Evolutionary conservation across 2,797 vertebrate genomes (phyloP), one percentile per base, ranked within the genome.

Genomic region (Lindbergichthys nudifrons): DNA sequence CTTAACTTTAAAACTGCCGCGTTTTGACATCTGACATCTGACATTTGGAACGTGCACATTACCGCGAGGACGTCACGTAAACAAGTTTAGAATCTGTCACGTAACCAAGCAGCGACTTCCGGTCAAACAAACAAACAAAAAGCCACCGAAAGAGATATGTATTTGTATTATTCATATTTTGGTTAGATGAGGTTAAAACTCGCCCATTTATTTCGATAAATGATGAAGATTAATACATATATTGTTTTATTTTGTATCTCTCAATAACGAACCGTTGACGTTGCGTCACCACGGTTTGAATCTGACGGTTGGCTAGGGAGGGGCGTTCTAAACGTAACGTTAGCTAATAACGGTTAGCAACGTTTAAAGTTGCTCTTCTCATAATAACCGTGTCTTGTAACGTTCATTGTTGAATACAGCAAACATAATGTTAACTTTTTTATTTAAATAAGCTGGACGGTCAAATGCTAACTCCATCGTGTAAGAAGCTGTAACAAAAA

Each of bases 1-100:
- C 78, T 70, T n/a, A 48, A 65, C 3, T 70, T 75, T 65, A 2
- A 74, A 79, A 69, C 1, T 69, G 16, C 65, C 47, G 75, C 71
- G 43, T 26, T 87, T 72, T 77, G 58, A 77, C 60, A 53, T 82
- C 71, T 75, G 64, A 73, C 60, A 54, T 5, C 18, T 0, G 64
- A 73, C 60, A 54, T 5, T 18, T 0, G 2, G 64, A n/a, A 32
- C 58, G 67, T 13, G 57, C 42, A 11, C 26, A 7, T 50, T 4
- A 4, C 0, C 59, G 50, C 73, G 64, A 65, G 64, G 32, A 12
- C 23, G 7, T 13, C 15, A 47, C 21, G 4, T 26, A 36, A 26
- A 26, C 26, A 26, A 26, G 26, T 26, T 26, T 26, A 26, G 26
- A 26, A 26, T 26, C 26, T 26, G 26, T 26, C 23, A 12, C 41